Conservation (phyloP, 2,113 vertebrate genomes). For the Polypterus senegalus region DNA sequence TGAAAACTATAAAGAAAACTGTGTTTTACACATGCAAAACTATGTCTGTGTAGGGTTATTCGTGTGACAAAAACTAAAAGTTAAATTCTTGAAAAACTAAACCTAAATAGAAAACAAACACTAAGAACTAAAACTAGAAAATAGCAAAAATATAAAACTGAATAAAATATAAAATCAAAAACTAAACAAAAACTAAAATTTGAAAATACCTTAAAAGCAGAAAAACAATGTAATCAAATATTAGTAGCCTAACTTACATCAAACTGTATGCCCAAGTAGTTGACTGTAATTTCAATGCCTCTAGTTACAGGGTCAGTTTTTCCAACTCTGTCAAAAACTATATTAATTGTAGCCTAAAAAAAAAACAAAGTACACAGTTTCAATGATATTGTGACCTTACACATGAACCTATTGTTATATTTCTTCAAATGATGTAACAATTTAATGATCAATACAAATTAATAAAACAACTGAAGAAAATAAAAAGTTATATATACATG, state of each 20-base stretch:
- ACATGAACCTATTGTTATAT: neutral
- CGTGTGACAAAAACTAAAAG: too few relatives aligned
- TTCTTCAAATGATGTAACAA: neutral
- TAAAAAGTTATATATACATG: neutral
- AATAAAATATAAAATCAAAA: neutral
- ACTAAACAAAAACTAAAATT: neutral
- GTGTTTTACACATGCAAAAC: too few relatives aligned
- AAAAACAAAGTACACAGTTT: conserved; percentile 12
- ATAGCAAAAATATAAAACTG: too few relatives aligned
- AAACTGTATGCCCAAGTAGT: conserved; percentile 95
- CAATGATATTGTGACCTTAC: neutral
- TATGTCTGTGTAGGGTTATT: too few relatives aligned
- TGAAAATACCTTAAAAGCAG: neutral
- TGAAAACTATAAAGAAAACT: too few relatives aligned
- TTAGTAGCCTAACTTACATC: conserved; percentile 60
- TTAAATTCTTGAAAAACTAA: too few relatives aligned
- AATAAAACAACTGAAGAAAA: neutral
- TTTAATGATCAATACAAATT: neutral
- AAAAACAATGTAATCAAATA: neutral
- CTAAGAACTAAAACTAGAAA: too few relatives aligned
- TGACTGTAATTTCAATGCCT: conserved; percentile 98
- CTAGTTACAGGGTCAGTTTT: conserved; percentile 96
- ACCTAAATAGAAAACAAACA: too few relatives aligned
- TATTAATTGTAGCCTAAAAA: conserved; percentile 89
- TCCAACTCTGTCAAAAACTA: conserved; percentile 92